Percentiles rank a stretch among this genome's conserved stretches.
phyloP scores from a whole-genome alignment of 2,888 invertebrate species.

The Platycheirus albimanus region DNA sequence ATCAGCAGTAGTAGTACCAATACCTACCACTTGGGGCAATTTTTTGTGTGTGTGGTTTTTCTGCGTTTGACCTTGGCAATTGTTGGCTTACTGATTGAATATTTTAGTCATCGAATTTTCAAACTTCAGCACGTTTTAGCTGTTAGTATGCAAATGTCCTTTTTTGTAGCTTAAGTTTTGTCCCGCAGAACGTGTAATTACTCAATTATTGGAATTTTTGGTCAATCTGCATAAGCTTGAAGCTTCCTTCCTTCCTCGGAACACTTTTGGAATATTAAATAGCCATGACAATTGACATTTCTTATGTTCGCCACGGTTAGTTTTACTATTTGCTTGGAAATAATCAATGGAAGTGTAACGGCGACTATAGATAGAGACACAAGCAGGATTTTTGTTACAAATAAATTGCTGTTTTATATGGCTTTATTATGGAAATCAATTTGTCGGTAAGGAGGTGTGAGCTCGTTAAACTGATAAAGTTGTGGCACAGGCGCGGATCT shows the following conservation, averaged over 20 bases:
- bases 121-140: slow-evolving; percentile 50
- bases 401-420: too few species aligned
- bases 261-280: slow-evolving; percentile 63
- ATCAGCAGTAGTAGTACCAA: too few species aligned
- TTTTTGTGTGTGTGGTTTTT: too few species aligned
- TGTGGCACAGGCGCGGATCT: too few species aligned
- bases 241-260: neutral
- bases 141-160: slow-evolving; percentile 66
- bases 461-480: too few species aligned
- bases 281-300: slow-evolving; percentile 22
- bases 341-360: too few species aligned
- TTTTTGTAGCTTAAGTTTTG: neutral
- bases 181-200: slow-evolving; percentile 57
- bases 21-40: slow-evolving; percentile 13
- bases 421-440: too few species aligned
- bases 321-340: too few species aligned
- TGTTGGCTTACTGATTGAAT: slow-evolving; percentile 40
- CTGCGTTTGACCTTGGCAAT: slow-evolving; percentile 39
- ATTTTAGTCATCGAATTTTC: slow-evolving; percentile 34
- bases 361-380: too few species aligned
- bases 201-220: slow-evolving; percentile 53
- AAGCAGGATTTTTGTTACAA: too few species aligned
- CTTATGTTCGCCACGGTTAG: too few species aligned
- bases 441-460: too few species aligned
- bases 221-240: slow-evolving; percentile 31